phyloP scores from a whole-genome alignment of 2,888 invertebrate species.

The Schizotus pectinicornis region DNA sequence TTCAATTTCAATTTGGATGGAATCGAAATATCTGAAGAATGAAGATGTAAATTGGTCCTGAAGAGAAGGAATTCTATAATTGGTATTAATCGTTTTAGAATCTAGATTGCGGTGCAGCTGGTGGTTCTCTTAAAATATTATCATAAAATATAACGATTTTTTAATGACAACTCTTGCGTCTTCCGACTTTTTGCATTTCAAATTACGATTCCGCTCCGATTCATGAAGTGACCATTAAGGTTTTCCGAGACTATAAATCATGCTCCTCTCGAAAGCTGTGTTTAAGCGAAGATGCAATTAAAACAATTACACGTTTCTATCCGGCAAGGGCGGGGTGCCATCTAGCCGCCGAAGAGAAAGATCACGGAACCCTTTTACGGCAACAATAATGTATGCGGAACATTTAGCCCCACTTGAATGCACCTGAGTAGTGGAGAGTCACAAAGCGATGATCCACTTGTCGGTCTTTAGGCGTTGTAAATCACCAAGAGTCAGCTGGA shows the following conservation, averaged over 20 bases:
- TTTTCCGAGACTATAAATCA: too few species aligned
- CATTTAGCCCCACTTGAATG: slow-evolving; percentile 3
- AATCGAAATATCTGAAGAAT: too few species aligned
- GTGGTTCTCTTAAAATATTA: slow-evolving; percentile 35
- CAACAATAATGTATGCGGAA: slow-evolving; percentile 8
- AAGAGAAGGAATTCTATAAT: too few species aligned
- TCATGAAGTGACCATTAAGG: too few species aligned
- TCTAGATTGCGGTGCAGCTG: slow-evolving; percentile 19
- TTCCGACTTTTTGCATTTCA: slow-evolving; percentile 1
- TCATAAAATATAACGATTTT: slow-evolving; percentile 43
- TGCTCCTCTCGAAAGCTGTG: neutral
- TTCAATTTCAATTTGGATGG: too few species aligned
- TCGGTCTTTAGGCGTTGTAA: slow-evolving; percentile 37
- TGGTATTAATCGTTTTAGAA: too few species aligned
- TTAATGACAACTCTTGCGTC: slow-evolving; percentile 33
- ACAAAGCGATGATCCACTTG: slow-evolving; percentile 38
- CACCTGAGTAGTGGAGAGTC: slow-evolving; percentile 1
- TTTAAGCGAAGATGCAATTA: neutral
- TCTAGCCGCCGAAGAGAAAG: neutral
- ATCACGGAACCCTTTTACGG: slow-evolving; percentile 12
- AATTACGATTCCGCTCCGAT: too few species aligned
- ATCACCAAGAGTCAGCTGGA: slow-evolving; percentile 37
- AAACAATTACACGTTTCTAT: neutral
- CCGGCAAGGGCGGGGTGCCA: neutral
- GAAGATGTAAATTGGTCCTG: too few species aligned